These are phyloP conservation scores for Liodrosophila aerea DNA, from an alignment of 2,888 invertebrate species.

Conservation along the genomic window DNA sequence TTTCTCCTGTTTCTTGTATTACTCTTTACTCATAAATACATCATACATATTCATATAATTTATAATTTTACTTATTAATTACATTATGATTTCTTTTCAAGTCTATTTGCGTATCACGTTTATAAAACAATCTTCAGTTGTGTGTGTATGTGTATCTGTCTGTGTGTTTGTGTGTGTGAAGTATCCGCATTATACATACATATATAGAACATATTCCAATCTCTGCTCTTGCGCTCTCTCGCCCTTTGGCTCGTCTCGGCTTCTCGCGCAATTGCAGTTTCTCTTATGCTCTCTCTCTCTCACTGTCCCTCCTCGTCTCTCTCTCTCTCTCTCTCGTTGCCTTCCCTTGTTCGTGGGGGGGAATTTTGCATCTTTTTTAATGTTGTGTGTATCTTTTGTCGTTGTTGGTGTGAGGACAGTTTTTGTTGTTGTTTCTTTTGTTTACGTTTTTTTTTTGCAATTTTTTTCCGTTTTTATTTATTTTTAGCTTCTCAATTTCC, in stretches of 20 bases:
- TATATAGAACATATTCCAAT: slow-evolving; percentile 47
- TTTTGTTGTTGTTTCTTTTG: slow-evolving; percentile 37
- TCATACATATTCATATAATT: slow-evolving; percentile 65
- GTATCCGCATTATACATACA: slow-evolving; percentile 60
- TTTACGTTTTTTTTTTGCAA: slow-evolving; percentile 35
- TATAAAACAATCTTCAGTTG: slow-evolving; percentile 75
- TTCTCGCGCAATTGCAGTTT: no score
- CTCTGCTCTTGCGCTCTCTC: slow-evolving; percentile 38
- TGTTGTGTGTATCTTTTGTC: slow-evolving; percentile 37
- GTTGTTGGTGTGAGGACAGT: slow-evolving; percentile 48
- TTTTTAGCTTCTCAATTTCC: slow-evolving; percentile 64
- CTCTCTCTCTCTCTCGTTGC: slow-evolving; percentile 27
- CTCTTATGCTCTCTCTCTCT: slow-evolving; percentile 17
- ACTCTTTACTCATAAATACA: slow-evolving; percentile 71
- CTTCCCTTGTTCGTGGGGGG: slow-evolving; percentile 48
- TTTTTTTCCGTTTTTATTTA: slow-evolving; percentile 30
- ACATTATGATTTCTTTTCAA: slow-evolving; percentile 58
- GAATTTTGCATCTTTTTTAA: slow-evolving; percentile 76
- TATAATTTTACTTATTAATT: slow-evolving; percentile 75
- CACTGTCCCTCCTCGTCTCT: slow-evolving; percentile 20
- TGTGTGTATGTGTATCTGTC: no score
- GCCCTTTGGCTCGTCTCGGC: no score
- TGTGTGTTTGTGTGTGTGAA: slow-evolving; percentile 39
- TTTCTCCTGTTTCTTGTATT: slow-evolving; percentile 21
- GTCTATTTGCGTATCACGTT: slow-evolving; percentile 78